Conservation (phyloP, 2,797 vertebrate species). For the Nasua narica region DNA sequence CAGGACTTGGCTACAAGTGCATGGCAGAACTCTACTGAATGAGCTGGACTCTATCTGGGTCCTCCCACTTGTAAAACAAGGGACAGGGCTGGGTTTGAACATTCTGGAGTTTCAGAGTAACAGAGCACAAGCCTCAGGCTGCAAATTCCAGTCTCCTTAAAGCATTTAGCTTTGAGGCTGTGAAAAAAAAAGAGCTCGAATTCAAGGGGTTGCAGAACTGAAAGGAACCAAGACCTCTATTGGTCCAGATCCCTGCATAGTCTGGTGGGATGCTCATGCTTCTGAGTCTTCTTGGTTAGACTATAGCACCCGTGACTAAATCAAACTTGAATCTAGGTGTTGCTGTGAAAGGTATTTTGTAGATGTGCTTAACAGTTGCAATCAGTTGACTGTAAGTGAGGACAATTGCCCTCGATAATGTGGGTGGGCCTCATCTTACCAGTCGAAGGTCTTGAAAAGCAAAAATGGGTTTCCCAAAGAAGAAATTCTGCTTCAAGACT, state of each 20-base stretch:
- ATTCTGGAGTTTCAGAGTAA: neutral
- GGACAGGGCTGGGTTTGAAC: neutral
- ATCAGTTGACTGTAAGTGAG: neutral
- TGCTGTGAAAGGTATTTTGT: neutral
- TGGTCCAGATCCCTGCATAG: rapidly evolving
- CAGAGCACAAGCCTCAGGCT: neutral
- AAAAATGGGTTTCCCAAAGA: neutral
- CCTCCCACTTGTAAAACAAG: neutral
- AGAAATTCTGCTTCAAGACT: neutral
- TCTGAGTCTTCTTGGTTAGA: neutral
- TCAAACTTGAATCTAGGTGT: neutral
- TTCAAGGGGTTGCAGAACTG: neutral
- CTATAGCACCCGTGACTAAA: neutral
- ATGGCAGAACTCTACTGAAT: neutral
- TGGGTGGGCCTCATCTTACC: neutral
- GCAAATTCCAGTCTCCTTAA: neutral
- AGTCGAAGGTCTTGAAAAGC: neutral
- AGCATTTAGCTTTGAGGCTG: neutral
- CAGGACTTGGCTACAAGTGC: neutral
- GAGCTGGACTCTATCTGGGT: neutral
- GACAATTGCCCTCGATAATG: neutral
- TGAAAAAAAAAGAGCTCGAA: neutral
- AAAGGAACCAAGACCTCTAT: neutral
- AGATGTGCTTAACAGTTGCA: neutral
- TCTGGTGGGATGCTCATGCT: too few species aligned